phyloP scores from a whole-genome alignment of 2,888 invertebrate genomes.

The Amphipyra berbera region DNA sequence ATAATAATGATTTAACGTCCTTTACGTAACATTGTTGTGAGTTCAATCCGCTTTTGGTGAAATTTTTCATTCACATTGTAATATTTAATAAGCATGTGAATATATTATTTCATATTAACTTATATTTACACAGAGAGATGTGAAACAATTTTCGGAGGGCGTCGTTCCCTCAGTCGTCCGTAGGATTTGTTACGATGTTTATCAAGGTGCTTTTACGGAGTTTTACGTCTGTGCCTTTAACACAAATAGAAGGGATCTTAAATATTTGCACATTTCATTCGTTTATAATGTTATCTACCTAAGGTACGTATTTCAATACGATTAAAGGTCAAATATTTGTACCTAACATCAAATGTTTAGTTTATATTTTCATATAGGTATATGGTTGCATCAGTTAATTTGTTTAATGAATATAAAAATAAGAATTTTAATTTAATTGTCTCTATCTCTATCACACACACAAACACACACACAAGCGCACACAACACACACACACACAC shows the following conservation, averaged over 20 bases:
- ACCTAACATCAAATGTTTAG: too few species aligned
- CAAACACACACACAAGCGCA: too few species aligned
- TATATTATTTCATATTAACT: slow-evolving; percentile 21
- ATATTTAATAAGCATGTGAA: slow-evolving; percentile 6
- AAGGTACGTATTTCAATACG: not conserved
- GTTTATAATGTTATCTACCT: not conserved
- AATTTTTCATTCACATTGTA: slow-evolving; percentile 12
- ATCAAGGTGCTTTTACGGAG: slow-evolving; percentile 7
- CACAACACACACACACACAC: too few species aligned
- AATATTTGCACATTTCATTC: slow-evolving; percentile 13
- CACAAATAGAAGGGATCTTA: slow-evolving; percentile 3
- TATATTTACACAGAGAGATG: slow-evolving; percentile 20
- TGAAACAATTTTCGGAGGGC: slow-evolving; percentile 20
- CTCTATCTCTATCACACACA: too few species aligned
- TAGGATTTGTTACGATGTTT: slow-evolving; percentile 31
- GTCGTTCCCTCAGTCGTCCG: slow-evolving; percentile 16
- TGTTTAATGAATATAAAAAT: too few species aligned
- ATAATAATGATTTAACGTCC: too few species aligned
- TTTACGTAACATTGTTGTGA: not conserved
- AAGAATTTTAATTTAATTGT: too few species aligned
- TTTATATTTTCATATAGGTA: too few species aligned
- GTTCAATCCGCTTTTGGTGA: not conserved
- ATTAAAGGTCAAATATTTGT: slow-evolving; percentile 10
- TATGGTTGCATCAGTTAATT: too few species aligned
- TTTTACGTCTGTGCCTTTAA: slow-evolving; percentile 1